phyloP scores from a whole-genome alignment of 64 coral and sea anemone genomes.

The Acropora tenuis region DNA sequence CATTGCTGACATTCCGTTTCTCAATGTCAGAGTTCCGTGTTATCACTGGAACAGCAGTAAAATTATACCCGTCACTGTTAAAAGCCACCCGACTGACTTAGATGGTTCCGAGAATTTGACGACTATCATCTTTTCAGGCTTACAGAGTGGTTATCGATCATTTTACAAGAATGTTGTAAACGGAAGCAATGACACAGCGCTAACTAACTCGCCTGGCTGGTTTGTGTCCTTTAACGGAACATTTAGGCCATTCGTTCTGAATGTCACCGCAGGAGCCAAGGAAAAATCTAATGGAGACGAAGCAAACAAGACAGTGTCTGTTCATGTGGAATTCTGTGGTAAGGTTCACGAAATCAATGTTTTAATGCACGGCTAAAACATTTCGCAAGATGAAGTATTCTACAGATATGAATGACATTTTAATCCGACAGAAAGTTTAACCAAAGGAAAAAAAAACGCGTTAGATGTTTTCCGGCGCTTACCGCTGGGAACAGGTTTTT shows the following conservation, averaged over 20 bases:
- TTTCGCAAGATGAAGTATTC: too few species aligned
- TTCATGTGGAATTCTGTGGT: constrained; percentile 45
- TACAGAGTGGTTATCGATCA: constrained; percentile 51
- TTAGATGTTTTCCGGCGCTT: too few species aligned
- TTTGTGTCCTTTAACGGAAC: background rate
- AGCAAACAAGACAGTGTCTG: background rate
- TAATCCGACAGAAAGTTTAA: too few species aligned
- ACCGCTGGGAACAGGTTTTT: too few species aligned
- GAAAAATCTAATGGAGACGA: constrained; percentile 56
- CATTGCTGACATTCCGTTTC: constrained; percentile 36
- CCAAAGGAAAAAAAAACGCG: too few species aligned
- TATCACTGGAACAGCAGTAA: constrained; percentile 32
- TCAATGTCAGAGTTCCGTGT: constrained; percentile 29
- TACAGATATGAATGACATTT: too few species aligned
- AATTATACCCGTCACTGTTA: constrained; percentile 40
- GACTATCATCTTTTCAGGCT: background rate
- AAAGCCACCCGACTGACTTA: background rate
- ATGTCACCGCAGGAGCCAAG: constrained; percentile 16
- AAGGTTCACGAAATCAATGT: background rate
- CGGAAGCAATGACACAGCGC: background rate
- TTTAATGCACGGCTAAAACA: background rate
- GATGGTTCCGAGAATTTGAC: constrained; percentile 62
- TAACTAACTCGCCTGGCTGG: background rate
- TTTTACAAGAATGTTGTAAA: background rate
- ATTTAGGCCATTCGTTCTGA: constrained; percentile 46